Evolutionary conservation across 2,888 invertebrate species (phyloP).

Genomic region (Ommatoiulus sabulosus): DNA sequence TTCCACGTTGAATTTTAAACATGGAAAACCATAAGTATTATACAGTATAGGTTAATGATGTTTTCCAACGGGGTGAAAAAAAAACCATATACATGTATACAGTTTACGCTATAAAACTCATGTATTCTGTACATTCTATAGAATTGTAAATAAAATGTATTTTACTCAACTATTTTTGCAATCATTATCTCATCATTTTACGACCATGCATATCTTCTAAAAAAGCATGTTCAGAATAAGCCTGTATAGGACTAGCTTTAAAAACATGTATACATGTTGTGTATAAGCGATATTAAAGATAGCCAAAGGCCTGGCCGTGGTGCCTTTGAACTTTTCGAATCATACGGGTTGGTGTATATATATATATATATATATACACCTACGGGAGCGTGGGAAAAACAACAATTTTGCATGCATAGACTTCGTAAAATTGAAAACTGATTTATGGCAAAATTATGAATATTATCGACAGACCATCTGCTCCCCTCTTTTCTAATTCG

Average conservation of each 20-base stretch:
- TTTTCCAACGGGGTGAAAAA: too few species aligned
- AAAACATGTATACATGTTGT: background rate
- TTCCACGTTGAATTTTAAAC: too few species aligned
- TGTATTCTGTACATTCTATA: too few species aligned
- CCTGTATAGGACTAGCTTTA: background rate
- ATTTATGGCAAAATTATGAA: slow-evolving; percentile 32
- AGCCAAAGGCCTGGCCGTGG: background rate
- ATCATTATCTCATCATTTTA: background rate
- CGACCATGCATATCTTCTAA: background rate
- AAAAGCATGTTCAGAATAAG: background rate
- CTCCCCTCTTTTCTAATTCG: slow-evolving; percentile 38
- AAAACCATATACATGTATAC: too few species aligned
- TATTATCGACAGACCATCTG: slow-evolving; percentile 44
- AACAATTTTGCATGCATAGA: slow-evolving; percentile 39
- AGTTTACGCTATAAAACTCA: too few species aligned
- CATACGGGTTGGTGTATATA: slow-evolving; percentile 11
- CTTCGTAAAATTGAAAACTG: slow-evolving; percentile 1
- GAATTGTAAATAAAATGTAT: too few species aligned
- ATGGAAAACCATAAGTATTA: too few species aligned
- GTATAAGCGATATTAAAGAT: background rate
- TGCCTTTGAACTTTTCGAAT: slow-evolving; percentile 21
- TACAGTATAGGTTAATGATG: too few species aligned
- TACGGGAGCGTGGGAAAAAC: slow-evolving; percentile 35
- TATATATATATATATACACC: background rate
- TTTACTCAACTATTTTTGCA: background rate